A percentile compares a stretch with the other conserved stretches of the same genome.
These are phyloP conservation scores for Wasmannia auropunctata DNA, from an alignment of 1,140 invertebrate species.

Conservation along the genomic window DNA sequence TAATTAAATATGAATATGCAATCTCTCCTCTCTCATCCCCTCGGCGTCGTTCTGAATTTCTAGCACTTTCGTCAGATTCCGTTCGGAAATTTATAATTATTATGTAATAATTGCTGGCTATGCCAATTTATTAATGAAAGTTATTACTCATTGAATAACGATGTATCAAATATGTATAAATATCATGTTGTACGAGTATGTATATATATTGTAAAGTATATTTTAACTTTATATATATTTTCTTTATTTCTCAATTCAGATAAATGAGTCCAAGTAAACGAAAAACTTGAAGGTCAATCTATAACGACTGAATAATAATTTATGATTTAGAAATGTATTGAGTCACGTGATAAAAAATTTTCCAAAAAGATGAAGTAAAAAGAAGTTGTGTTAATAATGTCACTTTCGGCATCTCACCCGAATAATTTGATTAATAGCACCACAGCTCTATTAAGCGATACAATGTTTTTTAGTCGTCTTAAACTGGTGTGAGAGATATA, in stretches of 20 bases:
- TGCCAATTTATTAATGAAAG: not conserved
- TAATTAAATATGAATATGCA: constrained; percentile 67
- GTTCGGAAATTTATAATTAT: not conserved
- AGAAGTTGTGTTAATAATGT: not conserved
- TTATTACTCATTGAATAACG: not conserved
- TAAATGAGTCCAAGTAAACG: not conserved
- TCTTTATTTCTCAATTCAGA: not conserved
- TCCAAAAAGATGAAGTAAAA: not conserved
- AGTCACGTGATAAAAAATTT: not conserved
- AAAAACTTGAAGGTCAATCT: not conserved
- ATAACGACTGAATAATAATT: not conserved
- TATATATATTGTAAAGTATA: not conserved
- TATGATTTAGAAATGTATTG: not conserved
- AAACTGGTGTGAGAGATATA: not conserved
- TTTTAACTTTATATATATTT: not conserved
- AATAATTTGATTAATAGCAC: not conserved
- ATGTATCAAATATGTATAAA: not conserved
- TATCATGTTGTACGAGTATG: no score
- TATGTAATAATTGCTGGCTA: not conserved
- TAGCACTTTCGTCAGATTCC: not conserved
- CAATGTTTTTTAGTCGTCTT: not conserved
- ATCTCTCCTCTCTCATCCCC: constrained; percentile 26
- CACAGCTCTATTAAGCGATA: not conserved
- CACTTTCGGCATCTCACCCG: not conserved
- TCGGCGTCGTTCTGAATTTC: not conserved